Conservation (phyloP, 2,797 vertebrate species). For the Schizopygopsis pylzovi region DNA sequence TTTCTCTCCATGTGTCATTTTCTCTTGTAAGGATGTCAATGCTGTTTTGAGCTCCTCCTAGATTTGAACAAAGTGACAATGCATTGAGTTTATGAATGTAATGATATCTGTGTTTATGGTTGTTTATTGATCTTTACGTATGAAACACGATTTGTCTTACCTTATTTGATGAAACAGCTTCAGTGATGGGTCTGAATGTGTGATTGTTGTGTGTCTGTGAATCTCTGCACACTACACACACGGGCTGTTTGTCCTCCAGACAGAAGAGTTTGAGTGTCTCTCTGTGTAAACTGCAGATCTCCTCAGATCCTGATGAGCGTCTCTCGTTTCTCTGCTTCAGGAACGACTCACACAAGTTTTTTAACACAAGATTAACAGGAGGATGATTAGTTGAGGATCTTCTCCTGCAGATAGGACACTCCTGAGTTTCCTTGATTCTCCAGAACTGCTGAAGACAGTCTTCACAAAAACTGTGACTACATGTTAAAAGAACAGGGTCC, state of each 20-base stretch:
- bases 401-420: background rate
- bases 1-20: background rate
- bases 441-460: no score
- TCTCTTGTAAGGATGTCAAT: background rate
- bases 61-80: background rate
- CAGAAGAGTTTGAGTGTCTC: background rate
- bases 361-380: background rate
- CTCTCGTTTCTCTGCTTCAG: background rate
- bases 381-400: background rate
- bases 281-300: background rate
- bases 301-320: background rate
- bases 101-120: background rate
- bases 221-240: background rate
- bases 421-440: no score
- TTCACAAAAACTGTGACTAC: no score
- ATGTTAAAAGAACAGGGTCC: no score
- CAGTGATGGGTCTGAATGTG: constrained; percentile 1
- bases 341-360: background rate
- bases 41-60: background rate
- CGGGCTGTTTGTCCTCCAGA: background rate
- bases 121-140: background rate
- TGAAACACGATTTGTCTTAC: background rate
- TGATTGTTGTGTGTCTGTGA: background rate
- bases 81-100: background rate
- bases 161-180: background rate